Evolutionary conservation across 1,140 invertebrate genomes (phyloP).

Genomic region (Planococcus citri): DNA sequence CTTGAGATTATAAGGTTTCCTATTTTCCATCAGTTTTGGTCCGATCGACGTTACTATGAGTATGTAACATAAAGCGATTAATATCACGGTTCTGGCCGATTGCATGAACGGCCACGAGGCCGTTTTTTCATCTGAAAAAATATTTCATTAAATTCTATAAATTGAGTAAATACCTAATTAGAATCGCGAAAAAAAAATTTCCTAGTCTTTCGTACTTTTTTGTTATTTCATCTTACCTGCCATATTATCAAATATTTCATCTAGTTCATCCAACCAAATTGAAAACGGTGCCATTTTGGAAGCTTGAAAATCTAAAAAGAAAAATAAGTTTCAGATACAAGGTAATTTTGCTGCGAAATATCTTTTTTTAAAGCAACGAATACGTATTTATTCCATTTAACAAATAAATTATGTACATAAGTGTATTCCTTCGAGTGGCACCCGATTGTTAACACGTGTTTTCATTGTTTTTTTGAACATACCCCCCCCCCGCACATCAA

Average conservation of each 20-base stretch:
- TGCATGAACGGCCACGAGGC: slow-evolving; percentile 47
- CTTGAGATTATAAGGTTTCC: slow-evolving; percentile 28
- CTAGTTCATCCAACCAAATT: neutral
- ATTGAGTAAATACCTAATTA: neutral
- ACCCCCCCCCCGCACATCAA: too few relatives aligned
- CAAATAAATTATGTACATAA: too few relatives aligned
- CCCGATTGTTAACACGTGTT: too few relatives aligned
- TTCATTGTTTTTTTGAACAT: too few relatives aligned
- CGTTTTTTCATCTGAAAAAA: slow-evolving; percentile 44
- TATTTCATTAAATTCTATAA: neutral
- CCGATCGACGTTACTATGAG: slow-evolving; percentile 57
- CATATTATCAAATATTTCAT: neutral
- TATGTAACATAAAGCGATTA: slow-evolving; percentile 51
- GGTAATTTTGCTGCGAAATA: too few relatives aligned
- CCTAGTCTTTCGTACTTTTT: too few relatives aligned
- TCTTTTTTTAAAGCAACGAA: too few relatives aligned
- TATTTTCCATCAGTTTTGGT: slow-evolving; percentile 44
- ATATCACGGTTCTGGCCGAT: slow-evolving; percentile 40
- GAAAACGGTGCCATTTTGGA: neutral
- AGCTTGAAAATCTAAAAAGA: too few relatives aligned
- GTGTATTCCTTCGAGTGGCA: too few relatives aligned
- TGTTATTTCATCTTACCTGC: neutral
- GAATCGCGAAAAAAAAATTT: neutral
- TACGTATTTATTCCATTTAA: too few relatives aligned
- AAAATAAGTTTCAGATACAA: too few relatives aligned